These are phyloP conservation scores for Drosophila acutilabella DNA, from an alignment of 2,888 invertebrate species.

Conservation along the genomic window DNA sequence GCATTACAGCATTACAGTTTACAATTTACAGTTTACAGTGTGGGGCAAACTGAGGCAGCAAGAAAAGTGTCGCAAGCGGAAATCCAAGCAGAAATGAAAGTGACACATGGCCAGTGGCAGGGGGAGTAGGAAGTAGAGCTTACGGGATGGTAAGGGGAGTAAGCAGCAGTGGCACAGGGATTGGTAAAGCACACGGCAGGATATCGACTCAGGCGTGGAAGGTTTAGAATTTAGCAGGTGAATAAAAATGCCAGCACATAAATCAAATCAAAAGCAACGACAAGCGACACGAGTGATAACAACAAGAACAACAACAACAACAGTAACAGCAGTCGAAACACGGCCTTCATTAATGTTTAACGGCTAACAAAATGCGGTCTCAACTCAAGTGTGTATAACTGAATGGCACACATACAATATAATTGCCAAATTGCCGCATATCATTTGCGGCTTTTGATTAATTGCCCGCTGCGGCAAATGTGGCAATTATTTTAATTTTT, in stretches of 20 bases:
- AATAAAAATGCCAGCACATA: slow-evolving; percentile 48
- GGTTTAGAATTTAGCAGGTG: slow-evolving; percentile 36
- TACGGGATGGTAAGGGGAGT: neutral
- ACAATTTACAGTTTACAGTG: slow-evolving; percentile 38
- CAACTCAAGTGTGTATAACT: slow-evolving; percentile 4
- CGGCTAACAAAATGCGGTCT: slow-evolving; percentile 52
- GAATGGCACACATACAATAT: slow-evolving; percentile 44
- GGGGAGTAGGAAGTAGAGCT: neutral
- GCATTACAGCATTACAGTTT: slow-evolving; percentile 25
- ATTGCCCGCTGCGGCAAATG: slow-evolving; percentile 72
- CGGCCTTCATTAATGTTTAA: slow-evolving; percentile 62
- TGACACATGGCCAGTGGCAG: slow-evolving; percentile 53
- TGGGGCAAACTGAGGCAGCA: slow-evolving; percentile 39
- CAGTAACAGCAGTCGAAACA: neutral
- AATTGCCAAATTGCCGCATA: slow-evolving; percentile 67
- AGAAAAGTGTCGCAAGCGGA: slow-evolving; percentile 65
- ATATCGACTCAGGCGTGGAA: slow-evolving; percentile 46
- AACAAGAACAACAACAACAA: slow-evolving; percentile 34
- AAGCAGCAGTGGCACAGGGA: slow-evolving; percentile 24
- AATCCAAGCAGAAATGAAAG: slow-evolving; percentile 71
- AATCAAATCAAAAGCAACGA: slow-evolving; percentile 51
- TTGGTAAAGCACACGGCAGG: slow-evolving; percentile 49
- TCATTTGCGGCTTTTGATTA: slow-evolving; percentile 67
- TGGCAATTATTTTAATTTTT: slow-evolving; percentile 78
- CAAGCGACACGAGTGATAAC: slow-evolving; percentile 34